Percentiles rank a stretch among this genome's conserved stretches.
These are phyloP conservation scores for Ceuthmochares aereus DNA, from an alignment of 2,113 vertebrate species.

Conservation along the genomic window DNA sequence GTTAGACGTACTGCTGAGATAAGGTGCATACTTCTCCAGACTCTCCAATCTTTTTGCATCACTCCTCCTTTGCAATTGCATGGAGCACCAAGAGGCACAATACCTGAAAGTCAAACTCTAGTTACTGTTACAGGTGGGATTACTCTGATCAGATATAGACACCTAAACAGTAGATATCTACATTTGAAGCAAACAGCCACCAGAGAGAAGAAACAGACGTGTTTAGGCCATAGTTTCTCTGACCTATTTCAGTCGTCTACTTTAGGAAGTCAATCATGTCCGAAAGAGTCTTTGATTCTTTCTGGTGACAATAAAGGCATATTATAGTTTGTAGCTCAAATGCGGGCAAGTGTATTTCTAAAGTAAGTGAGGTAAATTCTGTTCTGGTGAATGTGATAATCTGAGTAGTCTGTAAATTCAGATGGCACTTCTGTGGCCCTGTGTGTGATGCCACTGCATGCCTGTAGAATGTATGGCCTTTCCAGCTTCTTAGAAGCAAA, in stretches of 20 bases:
- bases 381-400: not conserved
- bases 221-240: not conserved
- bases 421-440: not conserved
- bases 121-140: not conserved
- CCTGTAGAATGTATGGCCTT: not conserved
- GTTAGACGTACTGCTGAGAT: not conserved
- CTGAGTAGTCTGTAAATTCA: not conserved
- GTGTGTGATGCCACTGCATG: not conserved
- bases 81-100: not conserved
- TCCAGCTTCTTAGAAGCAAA: not conserved
- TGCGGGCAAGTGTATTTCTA: rapidly evolving
- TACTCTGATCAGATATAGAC: not conserved
- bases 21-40: not conserved
- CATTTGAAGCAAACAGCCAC: not conserved
- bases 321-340: not conserved
- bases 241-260: not conserved
- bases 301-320: not conserved
- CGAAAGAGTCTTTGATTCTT: not conserved
- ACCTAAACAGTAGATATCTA: not conserved
- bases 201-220: not conserved
- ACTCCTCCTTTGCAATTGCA: not conserved
- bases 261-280: not conserved
- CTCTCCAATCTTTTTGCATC: not conserved
- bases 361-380: not conserved
- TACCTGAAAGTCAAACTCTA: not conserved